A percentile compares a stretch with the other conserved stretches of the same genome.
Conservation (phyloP, 1,140 invertebrate genomes). For the Drosophila simulans region DNA sequence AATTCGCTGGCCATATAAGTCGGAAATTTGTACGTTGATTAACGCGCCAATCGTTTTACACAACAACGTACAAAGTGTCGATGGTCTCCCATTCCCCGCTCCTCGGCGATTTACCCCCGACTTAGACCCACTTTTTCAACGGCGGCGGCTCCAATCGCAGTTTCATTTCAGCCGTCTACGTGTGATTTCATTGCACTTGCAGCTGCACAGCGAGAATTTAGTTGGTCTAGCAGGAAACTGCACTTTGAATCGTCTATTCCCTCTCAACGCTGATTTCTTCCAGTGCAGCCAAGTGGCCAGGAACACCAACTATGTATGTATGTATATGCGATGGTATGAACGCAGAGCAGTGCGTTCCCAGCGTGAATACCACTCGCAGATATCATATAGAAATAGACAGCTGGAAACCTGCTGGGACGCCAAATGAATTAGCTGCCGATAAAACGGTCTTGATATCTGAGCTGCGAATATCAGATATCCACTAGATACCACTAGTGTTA, state of each 20-base stretch:
- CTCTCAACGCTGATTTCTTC: neutral
- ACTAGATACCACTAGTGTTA: too few relatives aligned
- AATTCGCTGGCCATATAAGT: slow-evolving; percentile 80
- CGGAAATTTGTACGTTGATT: slow-evolving; percentile 82
- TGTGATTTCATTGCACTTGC: slow-evolving; percentile 79
- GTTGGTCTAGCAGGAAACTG: neutral
- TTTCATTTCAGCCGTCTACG: slow-evolving; percentile 48
- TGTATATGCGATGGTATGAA: slow-evolving; percentile 36
- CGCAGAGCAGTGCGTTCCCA: slow-evolving; percentile 60
- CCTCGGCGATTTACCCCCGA: neutral
- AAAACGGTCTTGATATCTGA: neutral
- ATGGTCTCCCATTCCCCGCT: slow-evolving; percentile 37
- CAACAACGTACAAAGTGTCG: slow-evolving; percentile 77
- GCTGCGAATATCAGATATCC: slow-evolving; percentile 4
- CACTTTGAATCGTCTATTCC: too few relatives aligned
- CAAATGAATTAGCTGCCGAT: slow-evolving; percentile 73
- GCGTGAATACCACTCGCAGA: slow-evolving; percentile 78
- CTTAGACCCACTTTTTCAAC: neutral
- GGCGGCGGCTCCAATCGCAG: slow-evolving; percentile 7
- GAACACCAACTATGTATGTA: slow-evolving; percentile 35
- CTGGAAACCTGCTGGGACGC: slow-evolving; percentile 73
- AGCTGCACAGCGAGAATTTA: slow-evolving; percentile 3
- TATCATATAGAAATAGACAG: slow-evolving; percentile 41
- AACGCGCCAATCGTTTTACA: slow-evolving; percentile 83
- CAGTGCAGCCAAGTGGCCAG: slow-evolving; percentile 37